phyloP scores from a whole-genome alignment of 2,797 vertebrate genomes.

The Phataginus tricuspis region DNA sequence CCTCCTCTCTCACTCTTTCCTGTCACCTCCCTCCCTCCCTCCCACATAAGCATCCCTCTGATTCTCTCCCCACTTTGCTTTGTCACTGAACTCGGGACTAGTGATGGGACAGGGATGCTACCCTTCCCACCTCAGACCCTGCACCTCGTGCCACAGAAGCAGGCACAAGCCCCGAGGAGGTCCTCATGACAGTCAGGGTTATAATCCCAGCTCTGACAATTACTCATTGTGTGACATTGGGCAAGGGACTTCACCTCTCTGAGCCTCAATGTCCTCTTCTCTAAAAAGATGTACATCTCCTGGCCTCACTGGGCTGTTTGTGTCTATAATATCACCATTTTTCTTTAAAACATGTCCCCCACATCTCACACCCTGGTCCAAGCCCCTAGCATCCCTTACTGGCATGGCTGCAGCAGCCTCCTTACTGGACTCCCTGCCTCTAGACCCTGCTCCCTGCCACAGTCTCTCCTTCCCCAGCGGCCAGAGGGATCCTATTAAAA shows the following conservation, averaged over 20 bases:
- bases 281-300: neutral
- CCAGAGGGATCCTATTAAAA: neutral
- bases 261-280: neutral
- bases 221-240: neutral
- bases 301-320: neutral
- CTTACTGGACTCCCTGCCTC: neutral
- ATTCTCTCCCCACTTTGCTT: neutral
- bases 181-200: neutral
- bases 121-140: neutral
- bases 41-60: too few relatives aligned
- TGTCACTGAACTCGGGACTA: neutral
- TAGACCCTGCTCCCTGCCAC: neutral
- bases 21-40: neutral
- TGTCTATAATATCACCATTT: neutral
- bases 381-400: neutral
- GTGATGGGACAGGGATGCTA: neutral
- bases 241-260: neutral
- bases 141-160: neutral
- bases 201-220: neutral
- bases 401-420: neutral
- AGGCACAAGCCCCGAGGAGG: neutral
- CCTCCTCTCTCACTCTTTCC: neutral
- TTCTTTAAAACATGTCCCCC: neutral
- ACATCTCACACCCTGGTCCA: neutral
- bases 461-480: neutral